Evolutionary conservation across 1,140 invertebrate species (phyloP).

Genomic region (Procambarus virginalis): DNA sequence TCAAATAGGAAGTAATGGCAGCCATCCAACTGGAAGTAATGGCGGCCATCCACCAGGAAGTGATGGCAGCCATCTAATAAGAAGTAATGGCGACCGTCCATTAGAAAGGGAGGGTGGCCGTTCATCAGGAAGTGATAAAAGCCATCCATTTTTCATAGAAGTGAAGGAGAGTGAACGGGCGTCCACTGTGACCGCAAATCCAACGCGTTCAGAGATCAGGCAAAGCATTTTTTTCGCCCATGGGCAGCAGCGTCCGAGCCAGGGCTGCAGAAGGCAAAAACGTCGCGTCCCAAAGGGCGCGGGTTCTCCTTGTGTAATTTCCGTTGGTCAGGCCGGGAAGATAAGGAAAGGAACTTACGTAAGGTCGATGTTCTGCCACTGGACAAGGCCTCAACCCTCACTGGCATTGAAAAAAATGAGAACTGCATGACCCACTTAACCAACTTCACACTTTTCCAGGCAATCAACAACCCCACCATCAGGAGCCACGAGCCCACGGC

Average conservation of each 20-base stretch:
- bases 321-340: background rate
- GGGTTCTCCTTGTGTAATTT: constrained; percentile 10
- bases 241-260: background rate
- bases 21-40: no score
- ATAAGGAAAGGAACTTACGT: background rate
- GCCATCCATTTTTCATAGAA: no score
- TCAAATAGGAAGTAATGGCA: no score
- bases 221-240: background rate
- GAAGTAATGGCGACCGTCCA: no score
- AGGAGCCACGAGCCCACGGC: background rate
- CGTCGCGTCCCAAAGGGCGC: background rate
- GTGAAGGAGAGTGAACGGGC: constrained; percentile 4
- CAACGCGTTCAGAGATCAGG: background rate
- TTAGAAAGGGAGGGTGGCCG: no score
- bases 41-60: no score
- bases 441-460: background rate
- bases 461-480: background rate
- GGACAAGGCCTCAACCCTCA: background rate
- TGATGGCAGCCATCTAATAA: background rate
- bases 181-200: background rate
- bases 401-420: background rate
- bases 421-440: no score
- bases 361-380: background rate
- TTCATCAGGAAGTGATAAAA: background rate
- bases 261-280: background rate